Evolutionary conservation across 2,797 vertebrate species (phyloP).

Genomic region (Merluccius polli): DNA sequence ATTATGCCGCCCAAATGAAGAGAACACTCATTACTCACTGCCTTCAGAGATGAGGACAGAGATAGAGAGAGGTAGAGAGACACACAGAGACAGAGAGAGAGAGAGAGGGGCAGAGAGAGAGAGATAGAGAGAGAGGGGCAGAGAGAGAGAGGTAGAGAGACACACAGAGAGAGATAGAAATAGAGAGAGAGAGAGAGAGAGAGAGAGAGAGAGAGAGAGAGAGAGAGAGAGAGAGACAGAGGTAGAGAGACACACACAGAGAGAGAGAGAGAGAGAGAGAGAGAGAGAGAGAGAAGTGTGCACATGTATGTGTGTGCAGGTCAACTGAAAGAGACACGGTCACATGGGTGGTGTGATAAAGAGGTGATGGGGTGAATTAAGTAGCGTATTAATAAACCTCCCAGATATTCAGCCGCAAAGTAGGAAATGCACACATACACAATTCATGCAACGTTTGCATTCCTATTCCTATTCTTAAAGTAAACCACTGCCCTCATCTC

Average conservation of each 20-base stretch:
- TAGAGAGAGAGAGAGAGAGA: not conserved
- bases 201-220: too few species aligned
- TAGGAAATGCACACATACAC: not conserved
- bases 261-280: not conserved
- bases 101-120: not conserved
- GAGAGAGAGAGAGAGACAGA: not conserved
- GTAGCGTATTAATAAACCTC: constrained; percentile 57
- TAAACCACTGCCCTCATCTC: constrained; percentile 8
- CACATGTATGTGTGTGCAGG: constrained; percentile 10
- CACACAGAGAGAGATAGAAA: not conserved
- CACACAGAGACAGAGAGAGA: not conserved
- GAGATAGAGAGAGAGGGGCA: not conserved
- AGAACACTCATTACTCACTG: constrained; percentile 60
- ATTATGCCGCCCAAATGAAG: constrained; percentile 65
- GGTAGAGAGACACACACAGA: not conserved
- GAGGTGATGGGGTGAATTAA: constrained; percentile 46
- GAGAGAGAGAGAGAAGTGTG: not conserved
- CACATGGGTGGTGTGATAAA: constrained; percentile 41
- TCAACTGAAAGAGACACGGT: constrained; percentile 49
- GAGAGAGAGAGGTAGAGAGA: not conserved
- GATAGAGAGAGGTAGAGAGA: constrained; percentile 10
- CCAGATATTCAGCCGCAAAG: constrained; percentile 24
- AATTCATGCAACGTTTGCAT: not conserved
- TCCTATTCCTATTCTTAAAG: not conserved
- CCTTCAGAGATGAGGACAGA: constrained; percentile 48